Evolutionary conservation across 2,888 invertebrate species (phyloP).

Genomic region (Mechanitis mazaeus): DNA sequence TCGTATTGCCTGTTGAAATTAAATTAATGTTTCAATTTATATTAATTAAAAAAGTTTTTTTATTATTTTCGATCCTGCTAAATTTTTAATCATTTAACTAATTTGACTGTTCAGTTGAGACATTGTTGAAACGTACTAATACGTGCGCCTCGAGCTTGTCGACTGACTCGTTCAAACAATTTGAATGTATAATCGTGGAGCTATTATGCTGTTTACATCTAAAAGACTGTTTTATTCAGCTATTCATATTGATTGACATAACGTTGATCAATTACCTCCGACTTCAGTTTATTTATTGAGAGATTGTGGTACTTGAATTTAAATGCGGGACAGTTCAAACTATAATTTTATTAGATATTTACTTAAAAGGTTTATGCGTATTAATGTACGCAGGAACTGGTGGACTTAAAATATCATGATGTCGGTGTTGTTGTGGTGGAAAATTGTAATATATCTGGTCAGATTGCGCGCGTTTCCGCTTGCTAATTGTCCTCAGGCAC

Average conservation of each 20-base stretch:
- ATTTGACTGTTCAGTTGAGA: background rate
- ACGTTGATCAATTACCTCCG: constrained; percentile 16
- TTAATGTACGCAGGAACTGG: constrained; percentile 9
- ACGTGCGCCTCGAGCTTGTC: constrained; percentile 20
- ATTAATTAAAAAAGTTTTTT: no score
- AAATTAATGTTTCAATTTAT: no score
- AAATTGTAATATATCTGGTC: constrained; percentile 46
- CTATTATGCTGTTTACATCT: constrained; percentile 24
- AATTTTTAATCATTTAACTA: no score
- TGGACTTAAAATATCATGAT: constrained; percentile 19
- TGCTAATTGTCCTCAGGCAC: constrained; percentile 38
- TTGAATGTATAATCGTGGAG: constrained; percentile 29
- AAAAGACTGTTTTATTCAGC: constrained; percentile 14
- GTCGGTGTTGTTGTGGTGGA: constrained; percentile 37
- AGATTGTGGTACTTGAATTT: background rate
- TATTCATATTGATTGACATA: constrained; percentile 11
- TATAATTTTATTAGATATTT: background rate
- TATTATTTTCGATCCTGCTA: no score
- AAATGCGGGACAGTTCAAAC: background rate
- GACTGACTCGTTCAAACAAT: constrained; percentile 22
- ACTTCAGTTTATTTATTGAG: constrained; percentile 1
- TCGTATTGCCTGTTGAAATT: no score
- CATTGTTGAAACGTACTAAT: background rate
- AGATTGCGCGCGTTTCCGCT: constrained; percentile 50
- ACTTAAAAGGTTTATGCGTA: background rate